A percentile compares a stretch with the other conserved stretches of the same genome.
phyloP scores from a whole-genome alignment of 2,888 invertebrate genomes.

The Athrips mouffetella region DNA sequence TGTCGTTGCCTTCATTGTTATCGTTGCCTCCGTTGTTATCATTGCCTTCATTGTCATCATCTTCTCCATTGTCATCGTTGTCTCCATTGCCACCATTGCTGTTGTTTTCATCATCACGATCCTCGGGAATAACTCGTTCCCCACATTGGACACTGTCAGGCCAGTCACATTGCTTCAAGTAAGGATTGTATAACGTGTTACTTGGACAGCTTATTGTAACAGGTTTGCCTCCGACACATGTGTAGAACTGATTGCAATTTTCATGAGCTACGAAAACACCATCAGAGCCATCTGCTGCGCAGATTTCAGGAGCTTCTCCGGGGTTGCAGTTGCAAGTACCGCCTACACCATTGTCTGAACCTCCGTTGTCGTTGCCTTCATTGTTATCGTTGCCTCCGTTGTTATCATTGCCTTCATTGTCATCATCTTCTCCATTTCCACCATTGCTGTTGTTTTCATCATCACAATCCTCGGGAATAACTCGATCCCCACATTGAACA shows the following conservation, averaged over 20 bases:
- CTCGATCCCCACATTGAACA: slow-evolving; percentile 39
- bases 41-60: background rate
- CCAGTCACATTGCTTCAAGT: slow-evolving; percentile 40
- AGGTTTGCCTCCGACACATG: slow-evolving; percentile 35
- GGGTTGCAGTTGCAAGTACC: slow-evolving; percentile 28
- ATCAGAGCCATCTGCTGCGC: slow-evolving; percentile 33
- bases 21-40: slow-evolving; percentile 11
- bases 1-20: background rate
- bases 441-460: too few relatives aligned
- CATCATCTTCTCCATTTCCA: too few relatives aligned
- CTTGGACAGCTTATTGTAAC: slow-evolving; percentile 31
- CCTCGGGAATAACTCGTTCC: slow-evolving; percentile 27
- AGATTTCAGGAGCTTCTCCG: slow-evolving; percentile 34
- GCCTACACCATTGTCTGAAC: background rate
- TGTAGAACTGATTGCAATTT: slow-evolving; percentile 41
- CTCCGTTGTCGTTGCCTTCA: background rate
- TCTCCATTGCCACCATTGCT: background rate
- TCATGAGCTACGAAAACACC: slow-evolving; percentile 37
- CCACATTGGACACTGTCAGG: slow-evolving; percentile 41
- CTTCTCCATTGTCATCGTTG: slow-evolving; percentile 14
- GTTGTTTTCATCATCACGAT: slow-evolving; percentile 12
- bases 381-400: background rate
- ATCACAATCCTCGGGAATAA: slow-evolving; percentile 17
- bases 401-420: slow-evolving; percentile 4
- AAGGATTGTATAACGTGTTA: slow-evolving; percentile 35